Evolutionary conservation across 2,797 vertebrate species (phyloP).

Genomic region (Synaphobranchus kaupii): DNA sequence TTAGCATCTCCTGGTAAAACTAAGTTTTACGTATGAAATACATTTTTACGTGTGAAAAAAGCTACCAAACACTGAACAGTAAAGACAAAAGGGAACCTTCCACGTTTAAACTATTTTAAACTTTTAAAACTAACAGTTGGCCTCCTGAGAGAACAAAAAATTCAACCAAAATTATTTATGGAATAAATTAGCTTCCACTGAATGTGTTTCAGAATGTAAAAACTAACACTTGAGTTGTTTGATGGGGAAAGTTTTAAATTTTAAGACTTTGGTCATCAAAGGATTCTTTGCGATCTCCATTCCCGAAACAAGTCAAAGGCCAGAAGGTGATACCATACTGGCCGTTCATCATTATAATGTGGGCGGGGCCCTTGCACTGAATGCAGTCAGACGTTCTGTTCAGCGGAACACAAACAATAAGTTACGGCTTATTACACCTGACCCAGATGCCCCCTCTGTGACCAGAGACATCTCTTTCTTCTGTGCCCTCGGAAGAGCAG

Average conservation of each 20-base stretch:
- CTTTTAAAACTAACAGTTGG: background rate
- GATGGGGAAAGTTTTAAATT: background rate
- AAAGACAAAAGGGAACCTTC: background rate
- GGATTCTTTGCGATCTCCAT: background rate
- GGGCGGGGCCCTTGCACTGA: background rate
- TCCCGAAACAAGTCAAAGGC: constrained; percentile 7
- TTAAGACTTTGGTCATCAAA: background rate
- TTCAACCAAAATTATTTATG: background rate
- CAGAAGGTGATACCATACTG: background rate
- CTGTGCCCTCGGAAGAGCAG: background rate
- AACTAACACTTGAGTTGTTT: background rate
- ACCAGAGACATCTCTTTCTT: background rate
- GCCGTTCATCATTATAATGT: background rate
- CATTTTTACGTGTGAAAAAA: background rate
- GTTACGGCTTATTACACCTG: constrained; percentile 7
- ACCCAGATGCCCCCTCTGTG: background rate
- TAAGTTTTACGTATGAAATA: background rate
- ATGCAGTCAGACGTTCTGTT: background rate
- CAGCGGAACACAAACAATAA: background rate
- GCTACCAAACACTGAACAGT: background rate
- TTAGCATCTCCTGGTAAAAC: background rate
- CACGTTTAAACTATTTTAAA: background rate
- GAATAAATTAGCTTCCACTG: background rate
- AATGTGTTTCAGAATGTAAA: background rate
- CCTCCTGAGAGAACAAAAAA: background rate